Conservation (phyloP, 2,888 invertebrate genomes). For the Cosmia pyralina region DNA sequence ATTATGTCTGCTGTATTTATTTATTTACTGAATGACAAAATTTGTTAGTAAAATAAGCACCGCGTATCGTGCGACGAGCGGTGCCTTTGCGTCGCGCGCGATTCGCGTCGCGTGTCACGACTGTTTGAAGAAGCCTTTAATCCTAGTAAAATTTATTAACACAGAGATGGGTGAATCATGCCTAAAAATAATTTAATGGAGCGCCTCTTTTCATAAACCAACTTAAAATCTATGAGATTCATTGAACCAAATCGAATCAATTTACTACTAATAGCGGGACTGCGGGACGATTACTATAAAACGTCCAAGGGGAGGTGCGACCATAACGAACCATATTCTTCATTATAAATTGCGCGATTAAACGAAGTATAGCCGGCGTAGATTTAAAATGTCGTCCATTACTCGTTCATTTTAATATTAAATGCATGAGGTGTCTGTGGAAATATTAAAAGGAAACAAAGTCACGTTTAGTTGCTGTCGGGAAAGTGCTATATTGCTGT, state of each 20-base stretch:
- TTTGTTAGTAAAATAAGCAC: too few species aligned
- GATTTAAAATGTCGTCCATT: conserved; percentile 68
- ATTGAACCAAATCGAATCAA: conserved; percentile 35
- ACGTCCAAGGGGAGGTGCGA: conserved; percentile 46
- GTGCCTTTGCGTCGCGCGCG: too few species aligned
- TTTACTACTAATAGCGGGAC: conserved; percentile 31
- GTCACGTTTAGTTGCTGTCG: conserved; percentile 49
- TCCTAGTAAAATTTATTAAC: background rate
- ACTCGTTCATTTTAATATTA: conserved; percentile 67
- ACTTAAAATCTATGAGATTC: conserved; percentile 11
- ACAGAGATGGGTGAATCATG: background rate
- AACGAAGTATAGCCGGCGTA: conserved; percentile 68
- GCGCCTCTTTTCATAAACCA: conserved; percentile 1
- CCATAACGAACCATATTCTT: conserved; percentile 72
- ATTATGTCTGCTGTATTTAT: too few species aligned
- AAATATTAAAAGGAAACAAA: conserved; percentile 59
- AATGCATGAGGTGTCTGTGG: conserved; percentile 61
- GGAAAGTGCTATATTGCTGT: conserved; percentile 39
- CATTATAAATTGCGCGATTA: conserved; percentile 79
- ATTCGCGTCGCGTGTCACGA: too few species aligned
- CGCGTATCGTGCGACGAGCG: too few species aligned
- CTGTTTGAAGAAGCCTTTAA: background rate
- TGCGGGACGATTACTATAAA: conserved; percentile 51
- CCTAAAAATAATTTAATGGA: background rate
- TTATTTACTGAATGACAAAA: too few species aligned